Conservation (phyloP, 1,140 invertebrate species). For the Maconellicoccus hirsutus region DNA sequence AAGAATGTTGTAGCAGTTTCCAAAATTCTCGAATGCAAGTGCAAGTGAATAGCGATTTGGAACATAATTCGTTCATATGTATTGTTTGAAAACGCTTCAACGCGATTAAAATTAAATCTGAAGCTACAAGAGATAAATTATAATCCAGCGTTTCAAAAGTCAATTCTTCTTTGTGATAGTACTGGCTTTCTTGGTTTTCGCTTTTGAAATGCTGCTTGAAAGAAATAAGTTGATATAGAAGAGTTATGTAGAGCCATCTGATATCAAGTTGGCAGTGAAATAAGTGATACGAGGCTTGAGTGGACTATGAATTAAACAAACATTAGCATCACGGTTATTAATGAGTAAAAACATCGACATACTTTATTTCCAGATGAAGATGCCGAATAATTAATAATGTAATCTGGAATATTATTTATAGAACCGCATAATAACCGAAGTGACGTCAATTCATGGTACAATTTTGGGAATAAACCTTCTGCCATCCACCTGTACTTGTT, state of each 20-base stretch:
- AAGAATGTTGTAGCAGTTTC: conserved; percentile 34
- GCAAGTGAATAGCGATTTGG: conserved; percentile 37
- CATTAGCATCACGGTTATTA: not conserved
- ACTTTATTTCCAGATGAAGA: conserved; percentile 37
- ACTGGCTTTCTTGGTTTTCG: not conserved
- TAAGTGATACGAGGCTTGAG: conserved; percentile 38
- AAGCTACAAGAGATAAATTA: not conserved
- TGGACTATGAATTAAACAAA: conserved; percentile 32
- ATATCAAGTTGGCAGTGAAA: conserved; percentile 39
- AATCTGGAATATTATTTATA: conserved; percentile 34
- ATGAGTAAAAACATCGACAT: conserved; percentile 24
- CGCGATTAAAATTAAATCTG: not conserved
- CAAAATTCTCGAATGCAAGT: conserved; percentile 39
- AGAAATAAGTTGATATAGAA: conserved; percentile 27
- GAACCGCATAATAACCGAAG: conserved; percentile 28
- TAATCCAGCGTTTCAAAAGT: not conserved
- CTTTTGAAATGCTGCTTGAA: not conserved
- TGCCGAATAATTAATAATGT: conserved; percentile 35
- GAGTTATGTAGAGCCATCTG: conserved; percentile 36
- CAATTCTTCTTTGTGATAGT: not conserved
- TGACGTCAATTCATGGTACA: conserved; percentile 11
- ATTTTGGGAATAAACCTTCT: conserved; percentile 12
- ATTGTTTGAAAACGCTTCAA: conserved; percentile 30
- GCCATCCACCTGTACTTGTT: conserved; percentile 24
- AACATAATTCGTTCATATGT: conserved; percentile 32